Evolutionary conservation across 2,113 vertebrate genomes (phyloP).

Genomic region (Alosa alosa): DNA sequence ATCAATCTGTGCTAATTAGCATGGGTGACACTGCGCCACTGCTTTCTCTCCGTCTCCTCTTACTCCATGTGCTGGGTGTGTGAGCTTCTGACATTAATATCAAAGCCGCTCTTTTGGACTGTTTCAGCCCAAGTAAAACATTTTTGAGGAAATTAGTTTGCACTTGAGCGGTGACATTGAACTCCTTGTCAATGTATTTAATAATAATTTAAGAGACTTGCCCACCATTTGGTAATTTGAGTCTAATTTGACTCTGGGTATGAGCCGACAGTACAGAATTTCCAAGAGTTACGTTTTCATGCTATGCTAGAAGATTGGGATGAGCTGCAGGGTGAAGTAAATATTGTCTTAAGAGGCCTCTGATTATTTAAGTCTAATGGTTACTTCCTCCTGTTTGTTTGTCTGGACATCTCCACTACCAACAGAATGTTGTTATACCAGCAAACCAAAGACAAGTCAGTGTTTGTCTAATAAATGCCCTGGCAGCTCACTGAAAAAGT

Average conservation of each 20-base stretch:
- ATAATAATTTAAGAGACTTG: not conserved
- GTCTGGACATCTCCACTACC: not conserved
- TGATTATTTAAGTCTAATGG: not conserved
- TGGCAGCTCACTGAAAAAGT: not conserved
- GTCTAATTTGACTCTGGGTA: not conserved
- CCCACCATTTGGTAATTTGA: not conserved
- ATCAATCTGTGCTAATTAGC: constrained; percentile 29
- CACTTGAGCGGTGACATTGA: not conserved
- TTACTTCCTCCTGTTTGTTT: not conserved
- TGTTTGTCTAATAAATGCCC: constrained; percentile 1
- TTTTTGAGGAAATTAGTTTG: not conserved
- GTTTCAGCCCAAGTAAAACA: constrained; percentile 31
- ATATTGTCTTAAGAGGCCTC: not conserved
- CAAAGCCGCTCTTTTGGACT: not conserved
- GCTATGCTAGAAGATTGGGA: not conserved
- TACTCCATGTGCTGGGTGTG: not conserved
- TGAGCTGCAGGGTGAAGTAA: not conserved
- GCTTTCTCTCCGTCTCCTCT: not conserved
- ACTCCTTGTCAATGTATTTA: not conserved
- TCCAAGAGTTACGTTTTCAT: not conserved
- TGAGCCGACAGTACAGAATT: not conserved
- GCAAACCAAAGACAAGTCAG: not conserved
- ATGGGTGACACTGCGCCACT: not conserved
- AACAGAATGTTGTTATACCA: not conserved
- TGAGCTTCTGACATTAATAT: constrained; percentile 25